Evolutionary conservation across 37 sponge, comb jelly and placozoan species (phyloP).

Genomic region (Axinella damicornis): DNA sequence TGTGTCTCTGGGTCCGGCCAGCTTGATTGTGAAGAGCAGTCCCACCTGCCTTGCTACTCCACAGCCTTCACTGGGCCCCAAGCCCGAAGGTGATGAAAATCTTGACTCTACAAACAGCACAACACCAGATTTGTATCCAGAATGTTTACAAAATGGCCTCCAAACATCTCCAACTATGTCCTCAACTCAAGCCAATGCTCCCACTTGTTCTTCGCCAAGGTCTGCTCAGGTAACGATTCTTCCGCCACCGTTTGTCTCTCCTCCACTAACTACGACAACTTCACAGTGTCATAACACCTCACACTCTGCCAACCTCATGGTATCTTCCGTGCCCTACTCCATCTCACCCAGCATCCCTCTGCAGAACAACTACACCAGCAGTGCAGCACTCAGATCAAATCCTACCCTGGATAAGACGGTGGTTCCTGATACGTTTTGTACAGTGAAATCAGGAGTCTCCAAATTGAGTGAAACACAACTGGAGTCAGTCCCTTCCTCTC

Average conservation of each 20-base stretch:
- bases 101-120: background rate
- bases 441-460: background rate
- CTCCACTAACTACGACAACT: too few species aligned
- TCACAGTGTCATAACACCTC: too few species aligned
- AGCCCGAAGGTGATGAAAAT: too few species aligned
- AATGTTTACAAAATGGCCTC: background rate
- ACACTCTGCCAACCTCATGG: background rate
- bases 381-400: background rate
- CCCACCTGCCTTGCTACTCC: too few species aligned
- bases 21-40: too few species aligned
- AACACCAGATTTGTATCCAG: background rate
- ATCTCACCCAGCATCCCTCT: conserved; percentile 9
- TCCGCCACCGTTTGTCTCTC: too few species aligned
- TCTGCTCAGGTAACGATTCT: too few species aligned
- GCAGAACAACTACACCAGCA: background rate
- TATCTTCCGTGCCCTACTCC: background rate
- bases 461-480: background rate
- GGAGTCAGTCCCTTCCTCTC: background rate
- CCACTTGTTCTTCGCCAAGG: too few species aligned
- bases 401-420: background rate
- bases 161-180: background rate
- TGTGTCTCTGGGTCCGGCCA: too few species aligned
- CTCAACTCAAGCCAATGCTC: background rate
- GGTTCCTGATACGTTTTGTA: too few species aligned
- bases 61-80: too few species aligned